Conservation (phyloP, 2,797 vertebrate species). For the Intellagama lesueurii region DNA sequence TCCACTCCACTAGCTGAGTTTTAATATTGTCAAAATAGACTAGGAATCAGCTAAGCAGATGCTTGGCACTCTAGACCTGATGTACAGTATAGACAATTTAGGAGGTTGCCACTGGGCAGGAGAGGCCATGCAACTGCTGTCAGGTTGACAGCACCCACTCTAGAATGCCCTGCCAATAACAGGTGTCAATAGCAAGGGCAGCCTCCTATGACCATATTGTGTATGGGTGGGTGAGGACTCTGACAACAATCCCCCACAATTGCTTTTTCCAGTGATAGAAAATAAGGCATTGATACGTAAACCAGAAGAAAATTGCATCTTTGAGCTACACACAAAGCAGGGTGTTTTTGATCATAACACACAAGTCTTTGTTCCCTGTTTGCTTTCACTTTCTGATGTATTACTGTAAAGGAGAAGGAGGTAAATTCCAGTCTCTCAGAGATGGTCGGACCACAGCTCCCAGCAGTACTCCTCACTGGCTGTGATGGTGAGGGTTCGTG, state of each 20-base stretch:
- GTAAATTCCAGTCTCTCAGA: no score
- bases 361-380: slow-evolving; percentile 22
- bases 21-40: background rate
- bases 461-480: no score
- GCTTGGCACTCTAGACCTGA: background rate
- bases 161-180: no score
- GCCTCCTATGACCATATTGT: no score
- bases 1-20: background rate
- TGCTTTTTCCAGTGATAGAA: background rate
- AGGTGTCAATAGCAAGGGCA: no score
- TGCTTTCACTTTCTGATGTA: slow-evolving; percentile 37
- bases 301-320: slow-evolving; percentile 45
- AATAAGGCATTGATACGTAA: slow-evolving; percentile 52
- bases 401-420: background rate
- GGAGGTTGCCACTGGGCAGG: background rate
- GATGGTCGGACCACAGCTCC: no score
- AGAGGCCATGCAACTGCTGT: no score
- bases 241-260: no score
- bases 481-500: no score
- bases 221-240: no score
- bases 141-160: background rate
- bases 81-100: background rate
- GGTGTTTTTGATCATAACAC: background rate
- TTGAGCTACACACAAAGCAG: slow-evolving; percentile 48
- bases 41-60: background rate